Conservation (phyloP, 2,888 invertebrate species). For the Nowickia ferox region DNA sequence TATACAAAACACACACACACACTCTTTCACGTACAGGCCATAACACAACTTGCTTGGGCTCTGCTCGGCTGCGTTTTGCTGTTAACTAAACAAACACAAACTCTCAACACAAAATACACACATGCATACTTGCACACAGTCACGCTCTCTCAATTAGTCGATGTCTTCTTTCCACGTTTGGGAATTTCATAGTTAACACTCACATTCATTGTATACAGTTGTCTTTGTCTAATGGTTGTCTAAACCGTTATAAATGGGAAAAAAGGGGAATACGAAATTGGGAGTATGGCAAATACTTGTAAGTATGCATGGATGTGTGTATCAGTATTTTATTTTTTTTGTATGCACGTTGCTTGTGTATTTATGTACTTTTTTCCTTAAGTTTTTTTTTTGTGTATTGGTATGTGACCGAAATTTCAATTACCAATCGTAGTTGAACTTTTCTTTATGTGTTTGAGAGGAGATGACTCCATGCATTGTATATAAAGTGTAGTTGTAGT, state of each 20-base stretch:
- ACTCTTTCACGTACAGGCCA: constrained; percentile 35
- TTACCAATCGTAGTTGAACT: constrained; percentile 76
- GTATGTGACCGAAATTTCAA: constrained; percentile 83
- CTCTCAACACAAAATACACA: background rate
- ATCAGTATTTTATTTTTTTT: constrained; percentile 11
- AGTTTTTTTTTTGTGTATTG: constrained; percentile 71
- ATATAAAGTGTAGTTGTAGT: constrained; percentile 32
- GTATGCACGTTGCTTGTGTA: constrained; percentile 37
- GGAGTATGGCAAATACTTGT: background rate
- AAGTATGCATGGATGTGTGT: background rate
- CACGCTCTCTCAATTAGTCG: constrained; percentile 82
- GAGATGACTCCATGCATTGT: constrained; percentile 58
- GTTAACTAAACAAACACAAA: constrained; percentile 4
- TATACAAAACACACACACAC: constrained; percentile 45
- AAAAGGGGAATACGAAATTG: constrained; percentile 52
- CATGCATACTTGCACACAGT: constrained; percentile 65
- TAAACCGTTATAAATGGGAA: constrained; percentile 66
- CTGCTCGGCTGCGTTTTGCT: constrained; percentile 28
- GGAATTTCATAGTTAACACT: constrained; percentile 74
- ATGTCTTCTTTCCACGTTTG: constrained; percentile 79
- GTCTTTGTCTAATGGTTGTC: constrained; percentile 70
- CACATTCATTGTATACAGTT: constrained; percentile 50
- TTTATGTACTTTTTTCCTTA: constrained; percentile 50
- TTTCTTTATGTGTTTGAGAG: constrained; percentile 59
- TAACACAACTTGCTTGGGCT: background rate